Conservation (phyloP, 2,888 invertebrate species). For the Dynastes hyllus region DNA sequence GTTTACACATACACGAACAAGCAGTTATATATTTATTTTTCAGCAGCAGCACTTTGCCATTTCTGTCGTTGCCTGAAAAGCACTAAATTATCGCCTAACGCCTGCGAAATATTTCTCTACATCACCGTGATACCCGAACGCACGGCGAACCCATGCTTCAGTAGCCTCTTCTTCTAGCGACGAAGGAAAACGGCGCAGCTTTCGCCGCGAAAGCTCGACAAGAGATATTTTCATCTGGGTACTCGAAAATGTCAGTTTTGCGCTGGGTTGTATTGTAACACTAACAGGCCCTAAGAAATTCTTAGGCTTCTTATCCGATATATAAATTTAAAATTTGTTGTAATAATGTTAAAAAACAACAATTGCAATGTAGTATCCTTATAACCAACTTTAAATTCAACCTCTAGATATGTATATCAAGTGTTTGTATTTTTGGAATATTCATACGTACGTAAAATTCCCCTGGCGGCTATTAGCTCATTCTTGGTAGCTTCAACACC, state of each 20-base stretch:
- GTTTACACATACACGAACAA: slow-evolving; percentile 17
- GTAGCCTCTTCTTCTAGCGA: background rate
- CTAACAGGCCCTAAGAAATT: too few relatives aligned
- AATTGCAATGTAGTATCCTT: too few relatives aligned
- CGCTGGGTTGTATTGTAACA: background rate
- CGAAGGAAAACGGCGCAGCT: background rate
- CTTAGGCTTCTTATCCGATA: too few relatives aligned
- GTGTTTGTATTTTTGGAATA: too few relatives aligned
- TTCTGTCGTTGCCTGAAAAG: slow-evolving; percentile 16
- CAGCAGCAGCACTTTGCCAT: slow-evolving; percentile 29
- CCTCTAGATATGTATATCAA: too few relatives aligned
- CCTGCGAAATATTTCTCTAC: slow-evolving; percentile 22
- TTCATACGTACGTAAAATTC: too few relatives aligned
- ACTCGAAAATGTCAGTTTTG: slow-evolving; percentile 55
- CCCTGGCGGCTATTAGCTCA: too few relatives aligned
- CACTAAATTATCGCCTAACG: slow-evolving; percentile 40
- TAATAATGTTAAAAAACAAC: too few relatives aligned
- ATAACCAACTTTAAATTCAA: too few relatives aligned
- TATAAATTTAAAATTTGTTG: too few relatives aligned
- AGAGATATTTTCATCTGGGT: slow-evolving; percentile 67
- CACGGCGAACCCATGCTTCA: background rate
- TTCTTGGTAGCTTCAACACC: too few relatives aligned
- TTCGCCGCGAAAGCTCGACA: slow-evolving; percentile 59
- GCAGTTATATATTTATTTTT: slow-evolving; percentile 36
- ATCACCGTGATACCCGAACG: slow-evolving; percentile 17